These are phyloP conservation scores for Hemaris fuciformis DNA, from an alignment of 2,888 invertebrate genomes.

Conservation along the genomic window DNA sequence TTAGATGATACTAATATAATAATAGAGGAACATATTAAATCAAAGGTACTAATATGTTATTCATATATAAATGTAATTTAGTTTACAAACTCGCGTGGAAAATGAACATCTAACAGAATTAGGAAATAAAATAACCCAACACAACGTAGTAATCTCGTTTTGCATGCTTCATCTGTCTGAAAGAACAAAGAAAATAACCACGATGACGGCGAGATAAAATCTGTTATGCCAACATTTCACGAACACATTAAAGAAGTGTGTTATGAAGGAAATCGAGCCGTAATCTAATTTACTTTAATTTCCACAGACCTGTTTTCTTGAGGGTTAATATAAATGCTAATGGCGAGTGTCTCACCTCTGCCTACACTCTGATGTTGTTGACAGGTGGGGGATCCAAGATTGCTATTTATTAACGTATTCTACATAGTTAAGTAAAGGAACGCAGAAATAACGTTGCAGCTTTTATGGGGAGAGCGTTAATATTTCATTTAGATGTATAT, in stretches of 20 bases:
- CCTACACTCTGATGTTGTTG: slow-evolving; percentile 22
- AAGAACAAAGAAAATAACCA: slow-evolving; percentile 12
- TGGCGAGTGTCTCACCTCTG: slow-evolving; percentile 41
- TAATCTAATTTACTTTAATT: slow-evolving; percentile 60
- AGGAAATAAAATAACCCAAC: neutral
- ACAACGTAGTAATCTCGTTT: neutral
- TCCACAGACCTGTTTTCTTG: slow-evolving; percentile 58
- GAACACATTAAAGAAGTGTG: slow-evolving; percentile 20
- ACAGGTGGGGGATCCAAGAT: slow-evolving; percentile 16
- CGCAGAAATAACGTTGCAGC: neutral
- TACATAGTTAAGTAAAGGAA: slow-evolving; percentile 12
- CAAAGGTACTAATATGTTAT: too few relatives aligned
- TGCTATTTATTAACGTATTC: slow-evolving; percentile 27
- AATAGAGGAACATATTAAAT: too few relatives aligned
- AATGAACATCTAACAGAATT: neutral
- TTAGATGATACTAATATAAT: too few relatives aligned
- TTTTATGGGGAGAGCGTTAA: neutral
- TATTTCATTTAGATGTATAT: neutral
- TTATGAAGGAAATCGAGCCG: slow-evolving; percentile 34
- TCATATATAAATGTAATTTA: neutral
- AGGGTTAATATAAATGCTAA: slow-evolving; percentile 76
- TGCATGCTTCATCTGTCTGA: neutral
- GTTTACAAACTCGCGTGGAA: neutral
- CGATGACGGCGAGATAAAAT: slow-evolving; percentile 20
- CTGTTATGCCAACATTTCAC: slow-evolving; percentile 11